phyloP scores from a whole-genome alignment of 2,797 vertebrate genomes.

The Silurus lanzhouensis region DNA sequence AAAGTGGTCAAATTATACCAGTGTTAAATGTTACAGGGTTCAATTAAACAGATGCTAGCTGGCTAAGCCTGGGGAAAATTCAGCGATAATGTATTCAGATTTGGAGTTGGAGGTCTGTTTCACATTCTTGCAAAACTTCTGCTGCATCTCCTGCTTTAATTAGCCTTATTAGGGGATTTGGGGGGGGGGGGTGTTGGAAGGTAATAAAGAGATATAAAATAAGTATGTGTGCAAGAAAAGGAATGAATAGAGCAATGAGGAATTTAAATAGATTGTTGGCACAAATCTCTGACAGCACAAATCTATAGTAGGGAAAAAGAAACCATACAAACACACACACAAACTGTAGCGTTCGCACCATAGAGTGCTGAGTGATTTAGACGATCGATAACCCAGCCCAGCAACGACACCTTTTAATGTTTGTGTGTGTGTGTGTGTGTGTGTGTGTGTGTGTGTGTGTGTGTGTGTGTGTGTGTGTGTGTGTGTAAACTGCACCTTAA shows the following conservation, averaged over 20 bases:
- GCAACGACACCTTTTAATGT: slow-evolving; percentile 6
- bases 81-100: slow-evolving; percentile 56
- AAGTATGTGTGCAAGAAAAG: background rate
- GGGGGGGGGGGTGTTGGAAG: no score
- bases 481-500: background rate
- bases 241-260: background rate
- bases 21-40: slow-evolving; percentile 53
- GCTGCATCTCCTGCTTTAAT: background rate
- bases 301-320: background rate
- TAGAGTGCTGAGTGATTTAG: slow-evolving; percentile 37
- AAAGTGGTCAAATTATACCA: slow-evolving; percentile 71
- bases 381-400: slow-evolving; percentile 40
- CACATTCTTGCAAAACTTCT: slow-evolving; percentile 12
- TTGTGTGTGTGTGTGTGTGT: slow-evolving; percentile 13
- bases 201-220: background rate
- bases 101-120: slow-evolving; percentile 39
- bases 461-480: slow-evolving; percentile 24
- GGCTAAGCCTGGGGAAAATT: slow-evolving; percentile 34
- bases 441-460: slow-evolving; percentile 24
- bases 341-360: slow-evolving; percentile 15
- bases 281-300: background rate
- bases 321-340: slow-evolving; percentile 2
- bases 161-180: background rate
- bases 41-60: slow-evolving; percentile 70
- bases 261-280: background rate